Evolutionary conservation across 2,888 invertebrate genomes (phyloP).

Genomic region (Acanthacorydalis orientalis): DNA sequence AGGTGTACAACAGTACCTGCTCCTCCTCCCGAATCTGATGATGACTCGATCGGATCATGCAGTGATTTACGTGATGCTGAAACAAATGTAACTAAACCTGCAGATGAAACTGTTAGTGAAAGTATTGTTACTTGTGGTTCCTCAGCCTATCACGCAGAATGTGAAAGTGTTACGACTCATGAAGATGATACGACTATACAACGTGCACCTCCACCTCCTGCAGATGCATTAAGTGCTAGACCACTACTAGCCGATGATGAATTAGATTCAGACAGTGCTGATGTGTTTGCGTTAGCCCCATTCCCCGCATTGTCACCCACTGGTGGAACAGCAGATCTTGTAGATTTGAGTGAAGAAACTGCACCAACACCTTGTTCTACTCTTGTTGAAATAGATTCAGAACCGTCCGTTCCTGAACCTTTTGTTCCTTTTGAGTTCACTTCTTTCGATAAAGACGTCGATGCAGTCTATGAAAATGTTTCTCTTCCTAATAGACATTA

Average conservation of each 20-base stretch:
- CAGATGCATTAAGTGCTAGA: slow-evolving; percentile 59
- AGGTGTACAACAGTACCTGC: slow-evolving; percentile 13
- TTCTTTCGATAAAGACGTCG: slow-evolving; percentile 7
- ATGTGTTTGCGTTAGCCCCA: slow-evolving; percentile 56
- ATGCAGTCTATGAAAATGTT: slow-evolving; percentile 15
- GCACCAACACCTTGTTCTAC: not conserved
- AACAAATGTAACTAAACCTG: slow-evolving; percentile 20
- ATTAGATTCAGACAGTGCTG: slow-evolving; percentile 42
- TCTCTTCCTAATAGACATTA: slow-evolving; percentile 10
- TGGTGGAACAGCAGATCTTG: slow-evolving; percentile 4
- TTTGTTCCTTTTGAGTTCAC: not conserved
- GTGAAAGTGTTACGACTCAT: slow-evolving; percentile 47
- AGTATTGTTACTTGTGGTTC: slow-evolving; percentile 48
- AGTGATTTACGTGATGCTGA: slow-evolving; percentile 41
- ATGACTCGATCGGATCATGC: slow-evolving; percentile 55
- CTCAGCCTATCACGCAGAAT: slow-evolving; percentile 54
- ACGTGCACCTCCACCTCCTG: slow-evolving; percentile 24
- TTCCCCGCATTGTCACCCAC: slow-evolving; percentile 23
- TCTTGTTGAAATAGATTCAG: slow-evolving; percentile 3
- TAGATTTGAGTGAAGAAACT: slow-evolving; percentile 1
- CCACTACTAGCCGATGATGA: slow-evolving; percentile 64
- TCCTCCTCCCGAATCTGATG: slow-evolving; percentile 35
- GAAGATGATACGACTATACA: slow-evolving; percentile 36
- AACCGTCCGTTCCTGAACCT: not conserved
- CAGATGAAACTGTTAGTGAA: slow-evolving; percentile 37